phyloP scores from a whole-genome alignment of 2,113 vertebrate species.

The Anguilla japonica region DNA sequence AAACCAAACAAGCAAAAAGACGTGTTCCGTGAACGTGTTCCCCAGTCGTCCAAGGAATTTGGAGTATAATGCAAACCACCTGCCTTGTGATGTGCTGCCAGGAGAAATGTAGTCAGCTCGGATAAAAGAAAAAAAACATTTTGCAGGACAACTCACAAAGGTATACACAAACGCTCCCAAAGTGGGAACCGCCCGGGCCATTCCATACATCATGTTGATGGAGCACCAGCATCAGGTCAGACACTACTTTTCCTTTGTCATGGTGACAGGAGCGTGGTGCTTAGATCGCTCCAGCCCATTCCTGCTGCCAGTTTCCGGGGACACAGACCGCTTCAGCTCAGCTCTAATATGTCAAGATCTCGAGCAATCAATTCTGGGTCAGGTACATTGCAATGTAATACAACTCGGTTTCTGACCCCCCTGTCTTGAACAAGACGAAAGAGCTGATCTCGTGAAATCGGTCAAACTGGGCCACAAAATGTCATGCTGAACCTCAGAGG shows the following conservation, averaged over 20 bases:
- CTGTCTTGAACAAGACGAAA: not conserved
- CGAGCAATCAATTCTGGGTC: conserved; percentile 61
- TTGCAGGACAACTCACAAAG: conserved; percentile 51
- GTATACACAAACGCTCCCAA: conserved; percentile 42
- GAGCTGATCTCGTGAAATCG: not conserved
- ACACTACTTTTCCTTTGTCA: conserved; percentile 73
- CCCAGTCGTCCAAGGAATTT: not conserved
- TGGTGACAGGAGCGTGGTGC: conserved; percentile 56
- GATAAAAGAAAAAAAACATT: conserved; percentile 7
- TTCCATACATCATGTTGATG: conserved; percentile 73
- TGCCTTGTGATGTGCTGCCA: not conserved
- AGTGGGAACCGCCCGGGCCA: conserved; percentile 42
- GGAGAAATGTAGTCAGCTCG: not conserved
- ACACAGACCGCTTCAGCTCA: conserved; percentile 54
- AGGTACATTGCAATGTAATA: conserved; percentile 4
- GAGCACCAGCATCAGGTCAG: conserved; percentile 66
- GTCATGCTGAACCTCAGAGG: not conserved
- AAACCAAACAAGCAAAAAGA: not conserved
- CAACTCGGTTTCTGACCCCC: not conserved
- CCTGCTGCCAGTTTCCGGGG: conserved; percentile 42
- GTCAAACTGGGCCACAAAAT: not conserved
- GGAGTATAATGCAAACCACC: not conserved
- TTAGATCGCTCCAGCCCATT: not conserved
- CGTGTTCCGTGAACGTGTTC: not conserved
- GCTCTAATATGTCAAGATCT: conserved; percentile 57